Evolutionary conservation across 2,888 invertebrate species (phyloP).

Genomic region (Drosophila lutescens): DNA sequence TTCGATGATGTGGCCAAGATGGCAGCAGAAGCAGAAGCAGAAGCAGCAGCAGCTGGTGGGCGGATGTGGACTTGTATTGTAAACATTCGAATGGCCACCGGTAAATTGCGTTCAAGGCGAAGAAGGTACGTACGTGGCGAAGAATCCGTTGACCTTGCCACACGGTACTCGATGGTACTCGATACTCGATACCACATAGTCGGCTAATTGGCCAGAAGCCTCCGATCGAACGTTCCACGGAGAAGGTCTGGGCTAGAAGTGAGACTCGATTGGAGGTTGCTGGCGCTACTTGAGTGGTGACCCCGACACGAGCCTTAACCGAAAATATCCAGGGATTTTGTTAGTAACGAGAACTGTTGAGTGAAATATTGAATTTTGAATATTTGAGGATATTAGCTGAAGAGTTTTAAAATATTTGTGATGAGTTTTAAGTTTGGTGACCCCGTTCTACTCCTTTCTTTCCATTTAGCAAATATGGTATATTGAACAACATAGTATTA

Average conservation of each 20-base stretch:
- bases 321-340: background rate
- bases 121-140: slow-evolving; percentile 1
- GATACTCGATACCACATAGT: slow-evolving; percentile 4
- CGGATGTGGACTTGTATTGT: slow-evolving; percentile 28
- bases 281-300: background rate
- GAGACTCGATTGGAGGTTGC: slow-evolving; percentile 21
- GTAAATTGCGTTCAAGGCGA: slow-evolving; percentile 45
- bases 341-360: background rate
- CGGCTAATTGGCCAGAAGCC: slow-evolving; percentile 33
- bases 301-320: slow-evolving; percentile 6
- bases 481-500: too few relatives aligned
- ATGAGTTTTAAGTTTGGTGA: background rate
- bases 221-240: slow-evolving; percentile 13
- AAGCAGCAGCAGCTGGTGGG: slow-evolving; percentile 15
- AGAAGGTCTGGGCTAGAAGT: slow-evolving; percentile 31
- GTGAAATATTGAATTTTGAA: background rate
- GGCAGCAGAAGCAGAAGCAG: slow-evolving; percentile 10
- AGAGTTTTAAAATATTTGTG: background rate
- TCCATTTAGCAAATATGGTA: background rate
- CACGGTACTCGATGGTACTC: slow-evolving; percentile 1
- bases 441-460: background rate
- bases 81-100: slow-evolving; percentile 27
- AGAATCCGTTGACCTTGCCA: slow-evolving; percentile 29
- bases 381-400: background rate
- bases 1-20: slow-evolving; percentile 22